Evolutionary conservation across 1,140 invertebrate genomes (phyloP).

Genomic region (Leptopilina boulardi): DNA sequence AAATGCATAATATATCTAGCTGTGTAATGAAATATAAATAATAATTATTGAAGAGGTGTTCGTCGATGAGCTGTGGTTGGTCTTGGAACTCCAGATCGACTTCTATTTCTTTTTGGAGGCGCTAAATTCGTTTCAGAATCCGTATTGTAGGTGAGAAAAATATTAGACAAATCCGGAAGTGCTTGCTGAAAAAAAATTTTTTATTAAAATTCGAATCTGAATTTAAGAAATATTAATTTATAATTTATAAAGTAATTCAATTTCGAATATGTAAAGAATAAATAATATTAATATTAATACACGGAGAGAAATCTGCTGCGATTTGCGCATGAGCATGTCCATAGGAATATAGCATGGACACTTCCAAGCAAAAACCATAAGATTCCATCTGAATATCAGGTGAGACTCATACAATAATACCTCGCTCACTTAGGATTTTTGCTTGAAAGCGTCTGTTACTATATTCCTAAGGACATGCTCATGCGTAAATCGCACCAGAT

Average conservation of each 20-base stretch:
- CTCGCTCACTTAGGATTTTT: too few species aligned
- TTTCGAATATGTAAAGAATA: too few species aligned
- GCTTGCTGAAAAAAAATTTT: conserved; percentile 61
- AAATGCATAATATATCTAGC: not conserved
- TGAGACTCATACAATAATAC: too few species aligned
- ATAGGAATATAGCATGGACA: too few species aligned
- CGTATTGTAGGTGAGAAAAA: conserved; percentile 72
- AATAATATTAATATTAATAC: conserved; percentile 5
- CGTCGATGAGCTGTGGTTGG: conserved; percentile 72
- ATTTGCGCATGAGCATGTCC: too few species aligned
- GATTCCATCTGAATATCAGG: too few species aligned
- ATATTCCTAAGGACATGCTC: too few species aligned
- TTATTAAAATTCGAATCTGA: not conserved
- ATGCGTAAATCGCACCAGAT: too few species aligned
- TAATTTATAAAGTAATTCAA: too few species aligned
- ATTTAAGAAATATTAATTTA: not conserved
- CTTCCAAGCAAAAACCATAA: too few species aligned
- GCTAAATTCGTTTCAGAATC: conserved; percentile 63
- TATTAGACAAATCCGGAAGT: conserved; percentile 71
- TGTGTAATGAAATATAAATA: not conserved
- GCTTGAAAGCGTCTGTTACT: too few species aligned
- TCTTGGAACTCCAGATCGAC: conserved; percentile 69
- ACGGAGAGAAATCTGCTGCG: too few species aligned
- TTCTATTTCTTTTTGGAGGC: conserved; percentile 67
- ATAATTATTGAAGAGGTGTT: conserved; percentile 54